Base-by-base conservation (phyloP, 2,888 invertebrate genomes). In the Tipula lateralis region DNA sequence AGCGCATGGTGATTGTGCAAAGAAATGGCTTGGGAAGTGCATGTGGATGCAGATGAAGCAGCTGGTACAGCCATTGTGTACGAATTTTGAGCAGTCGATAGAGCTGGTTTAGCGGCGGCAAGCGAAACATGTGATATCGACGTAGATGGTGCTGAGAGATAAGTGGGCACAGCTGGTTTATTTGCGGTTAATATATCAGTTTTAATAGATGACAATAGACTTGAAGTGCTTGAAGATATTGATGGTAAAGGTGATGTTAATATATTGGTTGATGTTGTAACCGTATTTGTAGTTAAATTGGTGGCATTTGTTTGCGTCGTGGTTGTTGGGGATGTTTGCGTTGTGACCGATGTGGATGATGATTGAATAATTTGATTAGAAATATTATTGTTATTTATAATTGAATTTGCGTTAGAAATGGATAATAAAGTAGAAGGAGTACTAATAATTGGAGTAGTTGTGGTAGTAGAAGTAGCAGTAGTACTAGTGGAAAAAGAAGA, bases 1-100 rank as follows among this genome's bases (percentile, higher is more conserved):
- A 85, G 85, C 86, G 87, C 85, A 87, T 86, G 86, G 86, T 86
- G 84, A 86, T 84, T 86, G 29, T 87, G 86, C 85, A 88, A 87
- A 16, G 87, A 86, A 84, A 86, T 86, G 86, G 85, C 88, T 85
- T 85, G 87, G 85, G 86, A 85, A 34, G 85, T 85, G 83, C 85
- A 85, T 84, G 85, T 85, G 85, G 84, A 85, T 82, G 86, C 85
- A 83, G 84, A 86, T 36, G 86, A 86, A 85, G 86, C 84, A 85
- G 86, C 85, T 86, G 85, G 86, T 85, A 85, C 39, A 24, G 85
- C 85, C 81, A 86, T 85, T 83, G 86, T 84, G 30, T 86, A 86
- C 84, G 86, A 85, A 84, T 85, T 85, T 83, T 29, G 29, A 29
- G 82, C 32, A 82, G 6, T 82, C 5, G 82, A 82, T 30, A 32